Conservation (phyloP, 1,140 invertebrate genomes). For the Nebria ingens region DNA sequence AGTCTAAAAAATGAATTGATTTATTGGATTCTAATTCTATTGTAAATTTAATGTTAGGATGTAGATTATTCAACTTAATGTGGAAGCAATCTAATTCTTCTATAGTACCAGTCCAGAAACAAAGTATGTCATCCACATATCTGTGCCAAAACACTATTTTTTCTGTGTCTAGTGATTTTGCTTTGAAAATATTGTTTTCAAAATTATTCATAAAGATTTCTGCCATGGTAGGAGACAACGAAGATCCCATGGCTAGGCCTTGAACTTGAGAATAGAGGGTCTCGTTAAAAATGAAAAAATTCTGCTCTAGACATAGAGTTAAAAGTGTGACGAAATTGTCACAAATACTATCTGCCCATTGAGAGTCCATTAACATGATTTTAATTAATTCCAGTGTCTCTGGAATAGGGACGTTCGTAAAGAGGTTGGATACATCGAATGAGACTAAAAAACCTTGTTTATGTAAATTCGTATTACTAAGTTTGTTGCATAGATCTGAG, state of each 20-base stretch:
- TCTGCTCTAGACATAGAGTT: no score
- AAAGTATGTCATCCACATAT: neutral
- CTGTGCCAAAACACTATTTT: neutral
- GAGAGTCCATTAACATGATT: neutral
- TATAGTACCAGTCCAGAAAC: neutral
- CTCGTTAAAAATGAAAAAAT: neutral
- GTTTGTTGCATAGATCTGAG: neutral
- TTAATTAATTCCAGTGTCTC: neutral
- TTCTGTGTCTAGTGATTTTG: neutral
- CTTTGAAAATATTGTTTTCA: neutral
- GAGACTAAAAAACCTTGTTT: neutral
- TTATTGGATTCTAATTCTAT: neutral
- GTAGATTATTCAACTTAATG: neutral
- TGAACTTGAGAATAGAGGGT: neutral
- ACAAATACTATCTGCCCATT: neutral
- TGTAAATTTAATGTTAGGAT: neutral
- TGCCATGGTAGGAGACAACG: neutral
- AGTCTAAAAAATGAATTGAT: neutral
- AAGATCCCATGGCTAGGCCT: neutral
- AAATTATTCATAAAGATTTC: conserved; percentile 4
- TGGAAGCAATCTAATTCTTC: neutral
- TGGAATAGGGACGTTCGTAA: neutral
- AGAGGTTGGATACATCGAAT: neutral
- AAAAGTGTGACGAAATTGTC: no score
- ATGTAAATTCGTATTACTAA: neutral